phyloP scores from a whole-genome alignment of 2,888 invertebrate genomes.

The Athalia cordata region DNA sequence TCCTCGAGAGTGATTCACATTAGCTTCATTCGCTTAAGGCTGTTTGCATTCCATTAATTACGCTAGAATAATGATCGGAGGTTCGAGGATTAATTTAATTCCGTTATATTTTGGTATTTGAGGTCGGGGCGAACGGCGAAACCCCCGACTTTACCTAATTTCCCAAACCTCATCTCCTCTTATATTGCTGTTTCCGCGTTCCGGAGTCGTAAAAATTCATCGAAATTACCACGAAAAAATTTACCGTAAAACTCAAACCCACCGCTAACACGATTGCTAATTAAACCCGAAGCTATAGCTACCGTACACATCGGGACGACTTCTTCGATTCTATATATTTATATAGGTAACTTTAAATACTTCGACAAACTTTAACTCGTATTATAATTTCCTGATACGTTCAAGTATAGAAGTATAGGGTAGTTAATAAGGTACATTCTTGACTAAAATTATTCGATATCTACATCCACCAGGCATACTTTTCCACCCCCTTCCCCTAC shows the following conservation, averaged over 20 bases:
- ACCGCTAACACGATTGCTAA: slow-evolving; percentile 2
- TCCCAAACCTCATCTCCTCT: neutral
- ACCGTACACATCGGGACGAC: no score
- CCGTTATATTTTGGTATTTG: slow-evolving; percentile 16
- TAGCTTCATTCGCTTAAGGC: slow-evolving; percentile 45
- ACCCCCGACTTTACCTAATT: slow-evolving; percentile 14
- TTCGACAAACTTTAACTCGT: neutral
- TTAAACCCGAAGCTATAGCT: neutral
- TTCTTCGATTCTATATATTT: neutral
- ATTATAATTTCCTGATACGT: neutral
- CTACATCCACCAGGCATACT: no score
- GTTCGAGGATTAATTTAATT: slow-evolving; percentile 25
- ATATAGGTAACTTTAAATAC: slow-evolving; percentile 1
- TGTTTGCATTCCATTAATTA: slow-evolving; percentile 49
- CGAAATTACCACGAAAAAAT: slow-evolving; percentile 9
- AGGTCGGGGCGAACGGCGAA: neutral
- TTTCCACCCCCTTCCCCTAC: no score
- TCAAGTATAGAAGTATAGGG: neutral
- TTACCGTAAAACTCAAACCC: slow-evolving; percentile 4
- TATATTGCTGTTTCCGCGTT: neutral
- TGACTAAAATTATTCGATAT: no score
- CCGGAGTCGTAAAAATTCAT: slow-evolving; percentile 32
- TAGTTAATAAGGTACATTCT: neutral
- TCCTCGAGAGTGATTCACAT: slow-evolving; percentile 50
- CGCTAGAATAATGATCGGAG: slow-evolving; percentile 51